Evolutionary conservation across 2,113 vertebrate genomes (phyloP).

Genomic region (Ciconia boyciana): DNA sequence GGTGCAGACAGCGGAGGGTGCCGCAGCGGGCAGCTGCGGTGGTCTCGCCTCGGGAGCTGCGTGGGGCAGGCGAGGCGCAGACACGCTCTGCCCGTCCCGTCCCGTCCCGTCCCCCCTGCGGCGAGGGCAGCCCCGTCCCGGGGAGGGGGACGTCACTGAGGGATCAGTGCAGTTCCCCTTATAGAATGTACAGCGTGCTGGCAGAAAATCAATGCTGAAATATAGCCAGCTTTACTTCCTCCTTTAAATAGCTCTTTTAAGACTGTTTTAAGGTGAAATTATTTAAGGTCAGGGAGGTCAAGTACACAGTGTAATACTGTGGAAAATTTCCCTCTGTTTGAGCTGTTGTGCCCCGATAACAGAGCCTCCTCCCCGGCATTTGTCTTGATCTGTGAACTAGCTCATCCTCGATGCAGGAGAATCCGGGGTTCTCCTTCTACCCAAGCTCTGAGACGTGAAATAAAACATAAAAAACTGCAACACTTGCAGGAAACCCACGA

Average conservation of each 20-base stretch:
- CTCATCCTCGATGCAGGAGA: background rate
- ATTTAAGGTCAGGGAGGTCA: constrained; percentile 40
- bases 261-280: constrained; percentile 55
- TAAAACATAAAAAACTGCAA: background rate
- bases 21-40: background rate
- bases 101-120: rapidly evolving
- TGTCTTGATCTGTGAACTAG: background rate
- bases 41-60: rapidly evolving
- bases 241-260: constrained; percentile 28
- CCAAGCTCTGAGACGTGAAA: background rate
- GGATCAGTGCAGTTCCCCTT: background rate
- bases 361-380: background rate
- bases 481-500: background rate
- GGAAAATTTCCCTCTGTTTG: background rate
- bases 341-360: background rate
- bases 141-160: background rate
- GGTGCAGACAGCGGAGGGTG: background rate
- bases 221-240: background rate
- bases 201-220: constrained; percentile 59
- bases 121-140: background rate
- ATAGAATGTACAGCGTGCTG: background rate
- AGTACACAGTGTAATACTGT: background rate
- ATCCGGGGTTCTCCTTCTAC: background rate
- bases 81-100: background rate
- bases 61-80: background rate